phyloP scores from a whole-genome alignment of 2,888 invertebrate species.

The Copidosoma aretas region DNA sequence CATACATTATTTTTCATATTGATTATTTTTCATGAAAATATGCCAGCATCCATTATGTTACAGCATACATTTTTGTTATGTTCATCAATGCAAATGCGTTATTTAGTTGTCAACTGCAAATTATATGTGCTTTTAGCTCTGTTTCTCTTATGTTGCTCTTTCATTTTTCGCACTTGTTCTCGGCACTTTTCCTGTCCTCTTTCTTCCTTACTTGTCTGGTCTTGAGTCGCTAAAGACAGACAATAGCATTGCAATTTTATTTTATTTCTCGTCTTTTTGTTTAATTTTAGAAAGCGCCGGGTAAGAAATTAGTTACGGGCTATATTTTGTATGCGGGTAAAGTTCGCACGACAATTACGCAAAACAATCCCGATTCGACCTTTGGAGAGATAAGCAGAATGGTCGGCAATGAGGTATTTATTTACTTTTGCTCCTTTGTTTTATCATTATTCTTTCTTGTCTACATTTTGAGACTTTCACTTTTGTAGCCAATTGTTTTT shows the following conservation, averaged over 20 bases:
- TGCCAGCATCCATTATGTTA: constrained; percentile 58
- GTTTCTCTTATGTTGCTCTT: constrained; percentile 32
- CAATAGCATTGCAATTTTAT: constrained; percentile 26
- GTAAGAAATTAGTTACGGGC: constrained; percentile 89
- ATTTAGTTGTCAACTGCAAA: constrained; percentile 15
- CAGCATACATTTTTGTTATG: constrained; percentile 14
- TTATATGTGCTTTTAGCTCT: not conserved
- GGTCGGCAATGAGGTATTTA: constrained; percentile 73
- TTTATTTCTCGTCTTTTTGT: constrained; percentile 45
- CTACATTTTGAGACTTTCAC: constrained; percentile 10
- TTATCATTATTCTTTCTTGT: constrained; percentile 1
- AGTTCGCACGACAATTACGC: constrained; percentile 88
- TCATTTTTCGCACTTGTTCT: not conserved
- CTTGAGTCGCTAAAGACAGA: not conserved
- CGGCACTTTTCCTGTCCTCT: not conserved
- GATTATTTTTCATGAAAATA: constrained; percentile 52
- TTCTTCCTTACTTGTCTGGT: too few species aligned
- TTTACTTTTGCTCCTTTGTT: constrained; percentile 43
- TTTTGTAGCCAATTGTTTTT: constrained; percentile 9
- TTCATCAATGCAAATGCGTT: constrained; percentile 32
- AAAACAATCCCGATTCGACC: constrained; percentile 91
- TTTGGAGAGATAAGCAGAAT: constrained; percentile 86
- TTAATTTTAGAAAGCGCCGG: constrained; percentile 64
- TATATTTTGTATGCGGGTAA: constrained; percentile 98
- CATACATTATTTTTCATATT: constrained; percentile 39